Base-by-base conservation (phyloP, 2,113 vertebrate species). In the Chroicocephalus ridibundus region DNA sequence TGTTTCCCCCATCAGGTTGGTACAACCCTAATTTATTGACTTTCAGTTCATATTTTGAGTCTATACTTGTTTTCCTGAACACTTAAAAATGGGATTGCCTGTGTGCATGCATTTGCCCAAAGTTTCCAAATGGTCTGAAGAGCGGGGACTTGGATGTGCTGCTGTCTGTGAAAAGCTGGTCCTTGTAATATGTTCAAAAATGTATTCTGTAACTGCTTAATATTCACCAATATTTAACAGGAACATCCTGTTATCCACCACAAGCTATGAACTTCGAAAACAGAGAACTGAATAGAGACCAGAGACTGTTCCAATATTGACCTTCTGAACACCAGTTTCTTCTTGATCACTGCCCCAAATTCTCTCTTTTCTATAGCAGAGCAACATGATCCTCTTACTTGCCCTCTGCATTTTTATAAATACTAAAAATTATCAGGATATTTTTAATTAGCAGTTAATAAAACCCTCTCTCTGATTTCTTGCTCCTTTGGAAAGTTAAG, bases 381-480 rank as follows among this genome's bases (percentile, higher is more conserved):
- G 32, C 31, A 60, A 55, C 32, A 21, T 25, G 18, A 61, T 46
- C 1, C 2, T 69, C 70, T 62, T 81, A 31, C 27, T 94, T 81
- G 34, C 13, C 47, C 66, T 89, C 60, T 66, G 9, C 24, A 22
- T 88, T 91, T 82, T 83, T 88, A 38, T 87, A 72, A 78, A 68
- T 51, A 65, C 6, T 42, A 82, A 91, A 86, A 60, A 34, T 40
- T 44, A 72, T 32, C 34, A 68, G 54, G 36, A 29, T 92, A 69
- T 72, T 93, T 93, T 88, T 86, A 88, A 92, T 86, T 64, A 90
- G 29, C 36, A 86, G 25, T 82, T 92, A 89, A 46, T 77, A 96
- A 82, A 92, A 34, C 11, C 10, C 61, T 47, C 32, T 68, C 86
- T 74, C 81, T 92, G 74, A 80, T 85, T 79, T 89, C 62, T 89